Conservation (phyloP, 2,113 vertebrate species). For the Apodemus sylvaticus region DNA sequence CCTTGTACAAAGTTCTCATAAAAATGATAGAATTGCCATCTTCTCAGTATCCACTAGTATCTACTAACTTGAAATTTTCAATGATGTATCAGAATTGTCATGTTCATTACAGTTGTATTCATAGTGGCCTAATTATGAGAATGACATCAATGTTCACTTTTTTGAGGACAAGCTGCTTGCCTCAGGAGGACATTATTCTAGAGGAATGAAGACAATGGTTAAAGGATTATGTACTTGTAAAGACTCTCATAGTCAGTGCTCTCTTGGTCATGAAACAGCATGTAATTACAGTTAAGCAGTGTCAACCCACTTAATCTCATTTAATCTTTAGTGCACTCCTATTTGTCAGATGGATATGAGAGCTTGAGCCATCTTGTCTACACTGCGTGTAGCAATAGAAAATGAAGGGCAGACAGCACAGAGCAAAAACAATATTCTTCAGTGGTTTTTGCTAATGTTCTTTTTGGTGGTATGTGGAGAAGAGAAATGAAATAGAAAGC, state of each 20-base stretch:
- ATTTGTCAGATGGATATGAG: neutral
- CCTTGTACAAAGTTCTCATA: neutral
- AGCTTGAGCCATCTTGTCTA: neutral
- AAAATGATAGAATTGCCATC: neutral
- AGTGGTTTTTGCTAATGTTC: neutral
- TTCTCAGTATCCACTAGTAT: neutral
- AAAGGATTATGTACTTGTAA: neutral
- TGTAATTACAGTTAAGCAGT: neutral
- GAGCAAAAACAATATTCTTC: neutral
- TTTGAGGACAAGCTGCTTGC: neutral
- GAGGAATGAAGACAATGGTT: neutral
- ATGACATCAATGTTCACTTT: neutral
- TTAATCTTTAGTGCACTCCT: neutral
- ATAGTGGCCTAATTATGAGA: neutral
- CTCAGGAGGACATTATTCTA: neutral
- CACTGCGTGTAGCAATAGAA: neutral
- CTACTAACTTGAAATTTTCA: neutral
- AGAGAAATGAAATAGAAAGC: neutral
- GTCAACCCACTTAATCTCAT: neutral
- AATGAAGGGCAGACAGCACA: neutral
- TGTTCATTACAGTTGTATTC: neutral
- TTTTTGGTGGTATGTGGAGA: neutral
- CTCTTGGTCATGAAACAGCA: neutral
- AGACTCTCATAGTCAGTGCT: neutral
- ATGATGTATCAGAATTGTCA: too few relatives aligned